A percentile compares a stretch with the other conserved stretches of the same genome.
phyloP scores from a whole-genome alignment of 1,140 invertebrate species.

The Brevipalpus yothersi region DNA sequence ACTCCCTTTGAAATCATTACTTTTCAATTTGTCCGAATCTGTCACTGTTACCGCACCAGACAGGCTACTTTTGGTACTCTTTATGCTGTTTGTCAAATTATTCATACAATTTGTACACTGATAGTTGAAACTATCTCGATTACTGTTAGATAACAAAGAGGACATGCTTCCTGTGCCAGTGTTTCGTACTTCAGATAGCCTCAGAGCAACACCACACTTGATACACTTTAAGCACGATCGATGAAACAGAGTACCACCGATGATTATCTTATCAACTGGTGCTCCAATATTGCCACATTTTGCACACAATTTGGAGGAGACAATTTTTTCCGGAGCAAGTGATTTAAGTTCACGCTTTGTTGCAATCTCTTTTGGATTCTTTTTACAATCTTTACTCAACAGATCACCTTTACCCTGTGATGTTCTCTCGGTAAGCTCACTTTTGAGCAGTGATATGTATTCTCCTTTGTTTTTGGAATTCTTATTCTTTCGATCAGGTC shows the following conservation, averaged over 20 bases:
- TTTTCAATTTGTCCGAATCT: not conserved
- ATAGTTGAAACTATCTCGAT: not conserved
- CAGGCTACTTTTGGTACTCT: not conserved
- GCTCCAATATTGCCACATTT: slow-evolving; percentile 69
- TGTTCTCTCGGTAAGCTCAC: not conserved
- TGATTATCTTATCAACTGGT: slow-evolving; percentile 56
- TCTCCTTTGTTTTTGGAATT: not conserved
- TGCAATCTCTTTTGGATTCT: not conserved
- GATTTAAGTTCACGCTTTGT: not conserved
- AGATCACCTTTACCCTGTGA: not conserved
- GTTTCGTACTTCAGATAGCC: slow-evolving; percentile 20
- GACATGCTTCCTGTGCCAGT: not conserved
- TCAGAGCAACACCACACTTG: slow-evolving; percentile 38
- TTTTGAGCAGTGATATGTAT: not conserved
- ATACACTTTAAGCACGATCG: slow-evolving; percentile 50
- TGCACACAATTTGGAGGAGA: slow-evolving; percentile 29
- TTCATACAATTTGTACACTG: not conserved
- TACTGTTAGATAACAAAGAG: not conserved
- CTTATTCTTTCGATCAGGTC: not conserved
- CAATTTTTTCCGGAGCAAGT: not conserved
- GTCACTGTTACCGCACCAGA: not conserved
- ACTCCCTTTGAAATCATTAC: not conserved
- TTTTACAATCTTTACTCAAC: not conserved
- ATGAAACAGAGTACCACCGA: slow-evolving; percentile 66
- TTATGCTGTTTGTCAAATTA: too few species aligned